These are phyloP conservation scores for Tipula helvola DNA, from an alignment of 2,888 invertebrate species.

Conservation along the genomic window DNA sequence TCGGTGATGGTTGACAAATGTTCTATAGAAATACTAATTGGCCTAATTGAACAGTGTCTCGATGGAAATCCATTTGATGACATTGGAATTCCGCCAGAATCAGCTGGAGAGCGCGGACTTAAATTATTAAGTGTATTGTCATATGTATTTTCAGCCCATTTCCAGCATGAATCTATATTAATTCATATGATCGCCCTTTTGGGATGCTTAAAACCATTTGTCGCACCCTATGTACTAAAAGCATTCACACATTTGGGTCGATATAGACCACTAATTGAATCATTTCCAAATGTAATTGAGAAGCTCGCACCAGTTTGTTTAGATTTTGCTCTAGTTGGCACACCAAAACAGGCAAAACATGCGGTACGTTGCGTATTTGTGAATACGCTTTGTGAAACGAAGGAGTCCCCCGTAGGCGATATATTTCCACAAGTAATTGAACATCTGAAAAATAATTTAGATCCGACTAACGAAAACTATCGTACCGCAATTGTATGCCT, in stretches of 20 bases:
- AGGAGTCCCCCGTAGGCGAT: slow-evolving; percentile 39
- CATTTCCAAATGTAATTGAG: slow-evolving; percentile 62
- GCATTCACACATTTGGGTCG: slow-evolving; percentile 79
- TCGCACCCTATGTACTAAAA: slow-evolving; percentile 69
- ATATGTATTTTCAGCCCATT: slow-evolving; percentile 86
- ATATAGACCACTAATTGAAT: slow-evolving; percentile 69
- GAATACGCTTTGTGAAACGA: slow-evolving; percentile 42
- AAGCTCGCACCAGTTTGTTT: slow-evolving; percentile 76
- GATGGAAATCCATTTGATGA: slow-evolving; percentile 56
- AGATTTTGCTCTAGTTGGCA: slow-evolving; percentile 76
- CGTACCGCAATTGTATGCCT: slow-evolving; percentile 88
- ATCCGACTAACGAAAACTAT: slow-evolving; percentile 65
- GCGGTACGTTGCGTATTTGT: slow-evolving; percentile 85
- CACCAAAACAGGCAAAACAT: slow-evolving; percentile 92
- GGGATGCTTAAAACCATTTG: slow-evolving; percentile 56
- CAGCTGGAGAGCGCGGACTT: slow-evolving; percentile 80
- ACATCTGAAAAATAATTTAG: slow-evolving; percentile 60
- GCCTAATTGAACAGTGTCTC: slow-evolving; percentile 54
- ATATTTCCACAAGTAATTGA: slow-evolving; percentile 78
- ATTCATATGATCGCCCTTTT: slow-evolving; percentile 60
- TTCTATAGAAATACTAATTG: slow-evolving; percentile 60
- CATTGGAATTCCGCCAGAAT: slow-evolving; percentile 65
- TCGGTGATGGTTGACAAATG: slow-evolving; percentile 93
- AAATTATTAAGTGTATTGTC: slow-evolving; percentile 77
- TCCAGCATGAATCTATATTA: slow-evolving; percentile 74